These are phyloP conservation scores for Colletes latitarsis DNA, from an alignment of 1,140 invertebrate genomes.

Conservation along the genomic window DNA sequence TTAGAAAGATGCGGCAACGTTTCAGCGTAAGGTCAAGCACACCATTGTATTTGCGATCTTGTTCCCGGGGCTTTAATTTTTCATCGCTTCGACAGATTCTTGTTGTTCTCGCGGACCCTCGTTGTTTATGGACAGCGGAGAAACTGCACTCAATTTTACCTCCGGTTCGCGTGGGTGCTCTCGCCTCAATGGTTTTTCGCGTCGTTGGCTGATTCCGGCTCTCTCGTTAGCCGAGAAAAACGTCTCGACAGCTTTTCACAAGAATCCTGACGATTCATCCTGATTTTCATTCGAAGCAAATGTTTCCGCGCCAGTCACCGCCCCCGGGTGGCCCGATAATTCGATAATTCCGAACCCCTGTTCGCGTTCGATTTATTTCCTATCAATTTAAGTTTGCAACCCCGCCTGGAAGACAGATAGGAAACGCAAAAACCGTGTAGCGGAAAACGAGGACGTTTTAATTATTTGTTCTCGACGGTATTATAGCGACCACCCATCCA, in stretches of 20 bases:
- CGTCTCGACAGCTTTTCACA: neutral
- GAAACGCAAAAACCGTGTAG: too few species aligned
- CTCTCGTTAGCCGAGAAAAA: neutral
- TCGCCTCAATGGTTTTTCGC: neutral
- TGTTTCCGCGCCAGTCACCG: too few species aligned
- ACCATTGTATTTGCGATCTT: conserved; percentile 22
- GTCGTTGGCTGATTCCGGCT: neutral
- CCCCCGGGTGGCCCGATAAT: neutral
- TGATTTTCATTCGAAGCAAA: too few species aligned
- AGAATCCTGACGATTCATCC: neutral
- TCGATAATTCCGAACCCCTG: neutral
- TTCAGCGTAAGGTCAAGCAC: conserved; percentile 19
- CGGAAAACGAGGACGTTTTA: neutral
- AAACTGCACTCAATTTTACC: neutral
- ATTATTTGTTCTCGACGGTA: neutral
- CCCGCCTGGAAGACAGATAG: neutral
- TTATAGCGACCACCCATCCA: neutral
- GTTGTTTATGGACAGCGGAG: neutral
- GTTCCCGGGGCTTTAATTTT: neutral
- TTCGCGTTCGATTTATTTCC: neutral
- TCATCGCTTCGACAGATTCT: conserved; percentile 5
- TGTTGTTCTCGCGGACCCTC: neutral
- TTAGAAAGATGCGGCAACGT: conserved; percentile 20
- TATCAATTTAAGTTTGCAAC: neutral
- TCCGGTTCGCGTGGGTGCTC: neutral